Base-by-base conservation (phyloP, 2,113 vertebrate species). In the Eurystomus gularis region DNA sequence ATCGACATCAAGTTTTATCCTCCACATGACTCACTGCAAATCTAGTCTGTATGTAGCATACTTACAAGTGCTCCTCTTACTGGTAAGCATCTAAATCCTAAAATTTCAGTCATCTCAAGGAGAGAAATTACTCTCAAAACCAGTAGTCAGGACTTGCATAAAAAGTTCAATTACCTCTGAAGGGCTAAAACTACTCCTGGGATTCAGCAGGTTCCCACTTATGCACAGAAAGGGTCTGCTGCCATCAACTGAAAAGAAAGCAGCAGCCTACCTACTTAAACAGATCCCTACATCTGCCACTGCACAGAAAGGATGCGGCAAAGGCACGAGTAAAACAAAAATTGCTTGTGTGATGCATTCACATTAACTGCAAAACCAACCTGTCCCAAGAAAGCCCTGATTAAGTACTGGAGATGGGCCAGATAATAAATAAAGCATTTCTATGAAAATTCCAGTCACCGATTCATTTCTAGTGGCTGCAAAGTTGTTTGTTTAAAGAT, bases 401-500 rank as follows among this genome's bases (percentile, higher is more conserved):
- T 93, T 66, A 92, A 96, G 42, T 64, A 26, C 46, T 94, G 91
- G 55, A 95, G 48, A 86, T 12, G 60, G 79, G 48, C 37, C 84
- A 94, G 49, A 46, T 9, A 75, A 48, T n/a, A 91, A 96, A 87
- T 64, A 11, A 94, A 76, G 52, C 48, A 76, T 52, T 84, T 93
- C 48, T 57, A 57, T 20, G 57, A 86, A 94, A 81, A 62, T 71
- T 75, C 48, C 24, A 78, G 29, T 37, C 61, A 75, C 42, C 20
- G 12, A 40, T 57, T 86, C 5, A 1, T 58, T 91, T 82, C 44
- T 52, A 48, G 42, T 40, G 65, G 48, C 35, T 75, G 52, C 18
- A 20, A 76, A 72, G 29, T 51, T 70, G 48, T 88, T 88, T 85
- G 78, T 76, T 84, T 73, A 46, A 75, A 86, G 40, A 35, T 7